These are phyloP conservation scores for Zaprionus camerounensis DNA, from an alignment of 1,140 invertebrate species.

Conservation along the genomic window DNA sequence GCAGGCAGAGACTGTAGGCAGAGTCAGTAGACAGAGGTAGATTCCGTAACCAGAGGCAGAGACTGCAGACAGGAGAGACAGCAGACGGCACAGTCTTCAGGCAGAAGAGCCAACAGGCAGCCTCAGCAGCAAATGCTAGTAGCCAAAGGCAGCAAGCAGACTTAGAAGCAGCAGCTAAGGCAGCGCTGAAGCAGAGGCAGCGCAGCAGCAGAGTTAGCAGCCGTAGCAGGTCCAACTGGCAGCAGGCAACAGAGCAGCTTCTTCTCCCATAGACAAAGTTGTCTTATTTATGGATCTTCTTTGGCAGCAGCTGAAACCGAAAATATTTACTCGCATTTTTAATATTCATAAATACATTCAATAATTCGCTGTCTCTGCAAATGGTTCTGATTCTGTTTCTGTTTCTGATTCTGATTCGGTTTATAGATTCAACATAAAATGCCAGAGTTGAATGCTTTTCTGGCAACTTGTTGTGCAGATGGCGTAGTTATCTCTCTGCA, in stretches of 20 bases:
- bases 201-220: neutral
- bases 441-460: conserved; percentile 67
- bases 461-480: conserved; percentile 45
- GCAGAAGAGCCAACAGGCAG: too few relatives aligned
- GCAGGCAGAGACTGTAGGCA: neutral
- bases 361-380: conserved; percentile 25
- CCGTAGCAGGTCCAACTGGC: neutral
- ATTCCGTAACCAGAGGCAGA: neutral
- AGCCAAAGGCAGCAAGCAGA: neutral
- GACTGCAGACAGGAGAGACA: too few relatives aligned
- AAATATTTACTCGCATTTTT: conserved; percentile 50
- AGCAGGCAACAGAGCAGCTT: neutral
- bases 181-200: neutral
- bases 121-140: too few relatives aligned
- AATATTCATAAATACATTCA: conserved; percentile 74
- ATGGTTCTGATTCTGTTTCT: neutral
- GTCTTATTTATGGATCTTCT: conserved; percentile 75
- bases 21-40: neutral
- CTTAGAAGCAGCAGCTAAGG: neutral
- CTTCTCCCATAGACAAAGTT: conserved; percentile 33
- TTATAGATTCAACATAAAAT: conserved; percentile 50
- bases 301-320: conserved; percentile 9
- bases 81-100: too few relatives aligned
- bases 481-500: neutral
- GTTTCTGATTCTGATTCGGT: neutral